Conservation (phyloP, 92 coral and sea anemone species). For the Epizoanthus rinbou region DNA sequence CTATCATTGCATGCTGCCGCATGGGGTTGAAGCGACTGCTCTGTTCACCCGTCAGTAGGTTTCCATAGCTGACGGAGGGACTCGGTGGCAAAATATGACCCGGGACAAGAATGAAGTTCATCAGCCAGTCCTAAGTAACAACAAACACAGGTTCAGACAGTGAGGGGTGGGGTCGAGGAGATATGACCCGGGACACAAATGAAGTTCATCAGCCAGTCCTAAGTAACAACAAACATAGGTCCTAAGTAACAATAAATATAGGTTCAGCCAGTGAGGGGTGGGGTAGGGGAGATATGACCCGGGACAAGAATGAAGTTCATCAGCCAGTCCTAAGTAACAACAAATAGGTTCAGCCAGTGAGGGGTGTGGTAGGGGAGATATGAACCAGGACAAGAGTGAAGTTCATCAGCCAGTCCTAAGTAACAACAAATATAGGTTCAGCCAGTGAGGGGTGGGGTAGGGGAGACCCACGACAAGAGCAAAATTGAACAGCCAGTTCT, state of each 20-base stretch:
- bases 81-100: conserved; percentile 85
- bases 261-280: conserved; percentile 10
- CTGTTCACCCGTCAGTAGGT: conserved; percentile 41
- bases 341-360: background rate
- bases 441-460: conserved; percentile 45
- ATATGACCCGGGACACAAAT: conserved; percentile 73
- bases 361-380: conserved; percentile 66
- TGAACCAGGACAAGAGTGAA: conserved; percentile 67
- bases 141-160: no score
- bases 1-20: conserved; percentile 76
- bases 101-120: conserved; percentile 84
- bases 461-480: conserved; percentile 72
- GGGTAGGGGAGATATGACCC: conserved; percentile 75
- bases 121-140: conserved; percentile 71
- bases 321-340: background rate
- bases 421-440: conserved; percentile 6
- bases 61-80: conserved; percentile 47
- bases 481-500: background rate
- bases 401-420: conserved; percentile 2
- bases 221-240: background rate
- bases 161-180: conserved; percentile 61
- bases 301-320: conserved; percentile 57
- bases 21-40: conserved; percentile 65
- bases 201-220: conserved; percentile 5
- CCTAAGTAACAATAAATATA: background rate